A percentile compares a stretch with the other conserved stretches of the same genome.
Evolutionary conservation across 30 jellyfish, hydroid and myxozoan species (phyloP).

Genomic region (Turritopsis dohrnii): DNA sequence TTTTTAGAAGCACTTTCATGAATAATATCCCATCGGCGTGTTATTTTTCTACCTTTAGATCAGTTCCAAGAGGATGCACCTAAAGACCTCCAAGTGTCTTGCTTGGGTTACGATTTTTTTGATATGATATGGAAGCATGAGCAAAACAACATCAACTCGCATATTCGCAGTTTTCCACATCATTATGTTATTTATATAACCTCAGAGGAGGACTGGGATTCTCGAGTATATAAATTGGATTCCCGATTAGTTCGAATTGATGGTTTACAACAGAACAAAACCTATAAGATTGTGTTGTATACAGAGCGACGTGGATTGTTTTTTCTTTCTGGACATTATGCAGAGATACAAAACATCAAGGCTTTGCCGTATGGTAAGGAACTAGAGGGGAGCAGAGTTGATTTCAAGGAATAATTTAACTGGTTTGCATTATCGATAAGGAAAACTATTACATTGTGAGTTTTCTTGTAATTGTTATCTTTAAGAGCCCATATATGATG

Average conservation of each 20-base stretch:
- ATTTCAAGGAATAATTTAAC: no score
- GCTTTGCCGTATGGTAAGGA: neutral
- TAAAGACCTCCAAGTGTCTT: neutral
- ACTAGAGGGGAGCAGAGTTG: no score
- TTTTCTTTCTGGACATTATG: neutral
- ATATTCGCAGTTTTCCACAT: neutral
- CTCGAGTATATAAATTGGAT: neutral
- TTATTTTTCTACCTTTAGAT: neutral
- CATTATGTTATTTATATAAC: neutral
- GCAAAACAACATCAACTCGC: neutral
- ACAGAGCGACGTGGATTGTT: neutral
- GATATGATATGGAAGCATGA: neutral
- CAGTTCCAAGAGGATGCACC: neutral
- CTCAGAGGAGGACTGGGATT: neutral
- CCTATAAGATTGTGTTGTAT: neutral
- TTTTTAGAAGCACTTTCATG: no score
- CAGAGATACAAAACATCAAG: neutral
- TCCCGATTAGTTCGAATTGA: neutral
- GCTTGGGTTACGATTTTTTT: neutral
- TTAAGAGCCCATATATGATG: neutral
- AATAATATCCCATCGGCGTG: no score
- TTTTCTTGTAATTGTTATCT: neutral
- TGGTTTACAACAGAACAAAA: neutral
- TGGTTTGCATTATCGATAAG: no score
- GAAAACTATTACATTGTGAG: no score